Percentiles rank a stretch among this genome's conserved stretches.
Evolutionary conservation across 2,113 vertebrate genomes (phyloP).

Genomic region (Heteronetta atricapilla): DNA sequence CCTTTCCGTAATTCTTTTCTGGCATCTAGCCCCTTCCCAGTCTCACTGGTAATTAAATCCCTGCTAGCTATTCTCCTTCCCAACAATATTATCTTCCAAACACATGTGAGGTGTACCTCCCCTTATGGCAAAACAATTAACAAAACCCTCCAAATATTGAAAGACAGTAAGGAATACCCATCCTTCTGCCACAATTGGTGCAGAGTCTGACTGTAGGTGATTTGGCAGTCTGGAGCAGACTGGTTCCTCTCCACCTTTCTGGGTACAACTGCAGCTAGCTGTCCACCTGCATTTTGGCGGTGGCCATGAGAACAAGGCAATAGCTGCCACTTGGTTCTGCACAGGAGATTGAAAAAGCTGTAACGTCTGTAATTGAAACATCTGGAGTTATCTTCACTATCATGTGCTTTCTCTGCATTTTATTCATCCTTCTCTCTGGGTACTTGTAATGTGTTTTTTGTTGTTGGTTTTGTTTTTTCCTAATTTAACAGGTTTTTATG

Average conservation of each 20-base stretch:
- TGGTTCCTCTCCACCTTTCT: neutral
- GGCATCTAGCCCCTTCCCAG: neutral
- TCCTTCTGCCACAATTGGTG: fast-evolving
- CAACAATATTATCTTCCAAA: neutral
- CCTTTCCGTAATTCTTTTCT: neutral
- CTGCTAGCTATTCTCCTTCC: neutral
- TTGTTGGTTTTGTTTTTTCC: neutral
- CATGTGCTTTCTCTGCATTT: neutral
- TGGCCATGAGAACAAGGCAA: neutral
- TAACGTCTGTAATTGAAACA: neutral
- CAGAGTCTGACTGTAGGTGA: neutral
- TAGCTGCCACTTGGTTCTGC: fast-evolving
- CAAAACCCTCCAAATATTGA: neutral
- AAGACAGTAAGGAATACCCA: neutral
- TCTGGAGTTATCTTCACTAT: neutral
- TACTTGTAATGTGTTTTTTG: neutral
- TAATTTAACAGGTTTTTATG: neutral
- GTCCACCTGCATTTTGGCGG: fast-evolving
- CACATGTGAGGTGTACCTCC: neutral
- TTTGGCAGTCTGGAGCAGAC: neutral
- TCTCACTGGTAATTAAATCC: neutral
- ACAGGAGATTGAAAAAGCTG: neutral
- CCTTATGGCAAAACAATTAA: neutral
- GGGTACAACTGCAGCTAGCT: neutral
- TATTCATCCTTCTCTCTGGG: neutral